These are phyloP conservation scores for Lithophane semibrunnea DNA, from an alignment of 2,888 invertebrate genomes.

Conservation along the genomic window DNA sequence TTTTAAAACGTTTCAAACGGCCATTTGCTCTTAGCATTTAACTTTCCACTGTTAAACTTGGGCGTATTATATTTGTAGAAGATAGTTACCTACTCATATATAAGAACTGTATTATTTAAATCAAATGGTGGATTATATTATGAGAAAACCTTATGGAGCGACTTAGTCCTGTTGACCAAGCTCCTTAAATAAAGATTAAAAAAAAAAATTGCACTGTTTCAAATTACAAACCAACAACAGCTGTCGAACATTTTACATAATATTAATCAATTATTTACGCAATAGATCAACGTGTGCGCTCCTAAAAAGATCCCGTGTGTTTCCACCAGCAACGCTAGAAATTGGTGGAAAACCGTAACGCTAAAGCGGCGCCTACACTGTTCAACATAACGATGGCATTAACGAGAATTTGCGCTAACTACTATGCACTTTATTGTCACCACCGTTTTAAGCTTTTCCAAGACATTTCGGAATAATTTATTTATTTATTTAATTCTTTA, in stretches of 20 bases:
- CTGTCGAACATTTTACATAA: neutral
- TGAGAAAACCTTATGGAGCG: too few species aligned
- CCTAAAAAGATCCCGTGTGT: constrained; percentile 45
- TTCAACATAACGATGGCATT: constrained; percentile 79
- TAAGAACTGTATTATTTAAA: too few species aligned
- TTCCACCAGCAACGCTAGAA: constrained; percentile 65
- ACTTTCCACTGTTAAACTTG: neutral
- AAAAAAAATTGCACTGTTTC: neutral
- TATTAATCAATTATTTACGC: neutral
- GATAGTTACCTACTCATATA: too few species aligned
- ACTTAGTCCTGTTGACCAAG: too few species aligned
- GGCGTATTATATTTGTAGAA: too few species aligned
- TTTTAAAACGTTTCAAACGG: neutral
- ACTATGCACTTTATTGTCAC: constrained; percentile 73
- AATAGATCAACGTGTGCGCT: neutral
- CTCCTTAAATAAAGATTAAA: too few species aligned
- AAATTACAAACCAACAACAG: neutral
- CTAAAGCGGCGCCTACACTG: constrained; percentile 77
- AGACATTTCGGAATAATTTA: constrained; percentile 36
- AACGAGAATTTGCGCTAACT: constrained; percentile 81
- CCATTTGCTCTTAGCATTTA: neutral
- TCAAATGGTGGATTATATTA: too few species aligned
- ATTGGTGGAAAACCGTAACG: constrained; percentile 74
- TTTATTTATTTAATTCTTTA: too few species aligned
- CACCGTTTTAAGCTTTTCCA: constrained; percentile 28